Evolutionary conservation across 2,797 vertebrate genomes (phyloP).

Genomic region (Aulostomus chinensis): DNA sequence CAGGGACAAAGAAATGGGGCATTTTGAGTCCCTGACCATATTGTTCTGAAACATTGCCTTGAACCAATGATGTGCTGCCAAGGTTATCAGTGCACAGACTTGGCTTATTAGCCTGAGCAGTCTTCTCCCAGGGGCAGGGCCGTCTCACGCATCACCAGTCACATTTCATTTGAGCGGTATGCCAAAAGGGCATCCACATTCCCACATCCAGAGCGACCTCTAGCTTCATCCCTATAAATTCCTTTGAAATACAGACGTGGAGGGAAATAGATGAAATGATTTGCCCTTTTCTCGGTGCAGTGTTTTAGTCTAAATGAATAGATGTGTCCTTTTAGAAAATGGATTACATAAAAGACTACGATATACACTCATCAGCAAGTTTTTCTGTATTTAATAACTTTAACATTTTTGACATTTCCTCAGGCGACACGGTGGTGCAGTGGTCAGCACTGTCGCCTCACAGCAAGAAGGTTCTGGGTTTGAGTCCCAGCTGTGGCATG

Average conservation of each 20-base stretch:
- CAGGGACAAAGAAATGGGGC: slow-evolving; percentile 34
- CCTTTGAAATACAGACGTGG: slow-evolving; percentile 17
- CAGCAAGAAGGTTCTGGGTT: too few species aligned
- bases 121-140: slow-evolving; percentile 48
- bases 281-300: too few species aligned
- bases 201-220: slow-evolving; percentile 31
- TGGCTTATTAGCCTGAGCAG: slow-evolving; percentile 52
- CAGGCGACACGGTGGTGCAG: too few species aligned
- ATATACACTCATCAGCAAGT: too few species aligned
- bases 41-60: slow-evolving; percentile 42
- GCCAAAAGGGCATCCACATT: slow-evolving; percentile 34
- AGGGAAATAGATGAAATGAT: neutral
- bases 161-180: slow-evolving; percentile 47
- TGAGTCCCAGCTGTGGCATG: too few species aligned
- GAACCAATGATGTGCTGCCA: slow-evolving; percentile 50
- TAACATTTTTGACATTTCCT: too few species aligned
- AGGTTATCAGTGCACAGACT: slow-evolving; percentile 59
- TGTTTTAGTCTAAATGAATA: too few species aligned
- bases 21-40: slow-evolving; percentile 29
- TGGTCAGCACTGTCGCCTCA: too few species aligned
- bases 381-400: too few species aligned
- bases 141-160: slow-evolving; percentile 55
- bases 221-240: slow-evolving; percentile 26
- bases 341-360: too few species aligned
- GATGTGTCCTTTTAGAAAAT: too few species aligned